A percentile compares a stretch with the other conserved stretches of the same genome.
Evolutionary conservation across 2,113 vertebrate genomes (phyloP).

Genomic region (Misgurnus anguillicaudatus): DNA sequence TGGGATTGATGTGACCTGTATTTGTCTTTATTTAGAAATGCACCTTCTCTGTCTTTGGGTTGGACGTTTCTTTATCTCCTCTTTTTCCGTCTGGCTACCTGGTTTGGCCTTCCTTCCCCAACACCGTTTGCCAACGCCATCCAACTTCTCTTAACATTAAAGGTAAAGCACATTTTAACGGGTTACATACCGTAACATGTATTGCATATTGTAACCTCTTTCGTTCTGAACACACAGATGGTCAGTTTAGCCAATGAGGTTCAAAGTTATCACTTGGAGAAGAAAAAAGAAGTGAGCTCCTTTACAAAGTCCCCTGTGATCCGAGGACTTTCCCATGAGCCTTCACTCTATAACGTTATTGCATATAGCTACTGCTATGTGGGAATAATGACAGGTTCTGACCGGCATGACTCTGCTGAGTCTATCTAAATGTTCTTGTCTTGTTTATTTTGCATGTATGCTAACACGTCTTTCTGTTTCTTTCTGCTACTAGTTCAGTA

Average conservation of each 20-base stretch:
- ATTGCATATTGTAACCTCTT: background rate
- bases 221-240: conserved; percentile 72
- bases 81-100: conserved; percentile 81
- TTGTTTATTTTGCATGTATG: conserved; percentile 62
- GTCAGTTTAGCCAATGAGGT: conserved; percentile 90
- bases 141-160: conserved; percentile 86
- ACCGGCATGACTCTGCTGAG: background rate
- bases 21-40: conserved; percentile 68
- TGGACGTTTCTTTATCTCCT: conserved; percentile 91
- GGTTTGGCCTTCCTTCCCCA: conserved; percentile 78
- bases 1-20: background rate
- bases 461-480: conserved; percentile 72
- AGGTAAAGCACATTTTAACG: conserved; percentile 68
- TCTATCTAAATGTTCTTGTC: conserved; percentile 6
- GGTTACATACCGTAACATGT: too few species aligned
- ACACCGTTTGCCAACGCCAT: conserved; percentile 86
- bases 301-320: conserved; percentile 74
- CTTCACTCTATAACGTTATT: conserved; percentile 79
- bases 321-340: conserved; percentile 74
- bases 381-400: conserved; percentile 85
- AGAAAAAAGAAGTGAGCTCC: conserved; percentile 81
- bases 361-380: conserved; percentile 91
- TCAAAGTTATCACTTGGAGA: conserved; percentile 75
- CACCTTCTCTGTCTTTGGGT: conserved; percentile 77
- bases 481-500: conserved; percentile 66